Conservation (phyloP, 2,888 invertebrate species). For the Noctua pronuba region DNA sequence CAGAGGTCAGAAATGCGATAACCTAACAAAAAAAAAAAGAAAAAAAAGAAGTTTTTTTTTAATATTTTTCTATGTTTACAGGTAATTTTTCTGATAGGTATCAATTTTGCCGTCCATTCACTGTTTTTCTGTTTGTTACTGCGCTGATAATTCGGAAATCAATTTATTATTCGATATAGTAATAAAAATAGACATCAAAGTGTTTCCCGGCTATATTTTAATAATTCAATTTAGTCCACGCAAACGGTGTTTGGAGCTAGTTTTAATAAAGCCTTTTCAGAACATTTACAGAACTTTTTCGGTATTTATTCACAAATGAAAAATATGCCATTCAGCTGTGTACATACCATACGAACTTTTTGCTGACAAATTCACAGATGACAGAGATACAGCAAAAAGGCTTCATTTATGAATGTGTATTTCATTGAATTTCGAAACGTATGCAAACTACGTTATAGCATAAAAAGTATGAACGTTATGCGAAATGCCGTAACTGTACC, state of each 20-base stretch:
- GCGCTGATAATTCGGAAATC: not conserved
- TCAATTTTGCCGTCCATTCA: not conserved
- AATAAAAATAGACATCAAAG: not conserved
- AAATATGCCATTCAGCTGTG: not conserved
- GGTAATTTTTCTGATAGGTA: not conserved
- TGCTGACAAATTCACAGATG: constrained; percentile 3
- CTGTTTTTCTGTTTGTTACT: not conserved
- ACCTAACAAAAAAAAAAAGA: too few relatives aligned
- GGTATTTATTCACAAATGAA: constrained; percentile 7
- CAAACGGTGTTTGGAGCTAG: not conserved
- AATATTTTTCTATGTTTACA: not conserved
- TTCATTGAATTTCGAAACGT: not conserved
- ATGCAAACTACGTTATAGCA: not conserved
- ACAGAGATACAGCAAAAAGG: constrained; percentile 9
- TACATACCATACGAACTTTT: not conserved
- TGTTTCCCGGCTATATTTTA: not conserved
- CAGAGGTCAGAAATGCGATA: not conserved
- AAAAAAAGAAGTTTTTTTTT: too few relatives aligned
- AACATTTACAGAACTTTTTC: not conserved
- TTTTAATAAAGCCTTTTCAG: constrained; percentile 9
- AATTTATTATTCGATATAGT: not conserved
- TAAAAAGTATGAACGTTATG: not conserved
- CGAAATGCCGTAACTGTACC: not conserved
- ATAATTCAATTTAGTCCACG: not conserved
- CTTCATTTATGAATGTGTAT: constrained; percentile 1